Evolutionary conservation across 2,113 vertebrate species (phyloP).

Genomic region (Haemorhous mexicanus): DNA sequence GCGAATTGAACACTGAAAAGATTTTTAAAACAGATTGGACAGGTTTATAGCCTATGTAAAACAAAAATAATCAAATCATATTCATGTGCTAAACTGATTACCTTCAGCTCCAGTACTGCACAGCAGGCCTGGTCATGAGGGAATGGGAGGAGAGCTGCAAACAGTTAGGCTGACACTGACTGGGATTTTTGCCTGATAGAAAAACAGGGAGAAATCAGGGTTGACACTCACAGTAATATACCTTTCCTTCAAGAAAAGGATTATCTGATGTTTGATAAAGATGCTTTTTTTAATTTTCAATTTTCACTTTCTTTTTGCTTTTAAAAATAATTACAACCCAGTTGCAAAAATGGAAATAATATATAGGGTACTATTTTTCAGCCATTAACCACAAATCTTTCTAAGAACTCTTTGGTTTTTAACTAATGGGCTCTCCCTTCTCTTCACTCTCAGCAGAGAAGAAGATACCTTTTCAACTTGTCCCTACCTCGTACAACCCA

Average conservation of each 20-base stretch:
- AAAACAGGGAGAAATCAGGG: background rate
- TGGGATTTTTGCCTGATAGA: background rate
- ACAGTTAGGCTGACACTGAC: background rate
- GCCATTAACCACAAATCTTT: background rate
- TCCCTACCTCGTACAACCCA: background rate
- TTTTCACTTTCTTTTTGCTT: background rate
- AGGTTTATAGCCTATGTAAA: slow-evolving; percentile 38
- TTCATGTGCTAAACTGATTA: slow-evolving; percentile 45
- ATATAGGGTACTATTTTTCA: background rate
- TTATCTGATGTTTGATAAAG: background rate
- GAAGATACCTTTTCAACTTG: background rate
- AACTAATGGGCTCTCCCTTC: background rate
- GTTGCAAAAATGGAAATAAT: background rate
- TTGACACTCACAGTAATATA: background rate
- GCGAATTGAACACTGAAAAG: background rate
- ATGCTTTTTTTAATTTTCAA: background rate
- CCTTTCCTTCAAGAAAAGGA: background rate
- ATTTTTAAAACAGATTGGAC: slow-evolving; percentile 38
- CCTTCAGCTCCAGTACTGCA: background rate
- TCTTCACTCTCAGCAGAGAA: background rate
- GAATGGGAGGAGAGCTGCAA: background rate
- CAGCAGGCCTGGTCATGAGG: background rate
- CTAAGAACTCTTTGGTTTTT: background rate
- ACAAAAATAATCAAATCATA: slow-evolving; percentile 46
- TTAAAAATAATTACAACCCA: background rate